Base-by-base conservation (phyloP, 2,113 vertebrate genomes). In the Passer montanus region DNA sequence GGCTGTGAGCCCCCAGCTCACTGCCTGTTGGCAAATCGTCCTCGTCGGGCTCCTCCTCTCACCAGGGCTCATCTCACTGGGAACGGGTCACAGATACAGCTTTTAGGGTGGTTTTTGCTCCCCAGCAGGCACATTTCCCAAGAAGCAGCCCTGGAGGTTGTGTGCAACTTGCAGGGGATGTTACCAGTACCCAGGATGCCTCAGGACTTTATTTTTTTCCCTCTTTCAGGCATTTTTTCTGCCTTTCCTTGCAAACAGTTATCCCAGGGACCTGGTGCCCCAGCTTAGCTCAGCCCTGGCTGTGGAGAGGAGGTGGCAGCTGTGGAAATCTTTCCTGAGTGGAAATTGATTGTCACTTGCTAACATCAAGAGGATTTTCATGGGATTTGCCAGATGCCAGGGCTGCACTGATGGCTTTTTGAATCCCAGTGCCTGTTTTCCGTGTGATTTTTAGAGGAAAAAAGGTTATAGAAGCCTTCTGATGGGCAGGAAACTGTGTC, bases 141-240 rank as follows among this genome's bases (percentile, higher is more conserved):
- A 30, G 50, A 44, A 55, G 3, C n/a, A 52, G 28, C 55, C 55
- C 2, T 5, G 8, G 49, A 30, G 19, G 41, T 49, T 49, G 20
- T 14, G n/a, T 12, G 30, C 22, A 27, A 2, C 33, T 55, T 18
- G 17, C 13, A 43, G 31, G 35, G 56, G 46, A 50, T 0, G 0
- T 35, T 19, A 15, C 1, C 4, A 5, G 13, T 13, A 15, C 66
- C 11, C 30, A 17, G 53, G 47, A 30, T 68, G 23, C 27, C 16
- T 63, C 39, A 47, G 62, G 35, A 41, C 31, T 6, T 13, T 56
- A 10, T 37, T n/a, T 53, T 43, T 46, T 28, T 41, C 19, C 52
- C 17, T 84, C 58, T 24, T 85, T 85, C 43, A 9, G 88, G 49
- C 43, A 10, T 85, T 73, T 85, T 88, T 9, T 49, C 37, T 67